Conservation (phyloP, 2,888 invertebrate genomes). For the Portevinia maculata region DNA sequence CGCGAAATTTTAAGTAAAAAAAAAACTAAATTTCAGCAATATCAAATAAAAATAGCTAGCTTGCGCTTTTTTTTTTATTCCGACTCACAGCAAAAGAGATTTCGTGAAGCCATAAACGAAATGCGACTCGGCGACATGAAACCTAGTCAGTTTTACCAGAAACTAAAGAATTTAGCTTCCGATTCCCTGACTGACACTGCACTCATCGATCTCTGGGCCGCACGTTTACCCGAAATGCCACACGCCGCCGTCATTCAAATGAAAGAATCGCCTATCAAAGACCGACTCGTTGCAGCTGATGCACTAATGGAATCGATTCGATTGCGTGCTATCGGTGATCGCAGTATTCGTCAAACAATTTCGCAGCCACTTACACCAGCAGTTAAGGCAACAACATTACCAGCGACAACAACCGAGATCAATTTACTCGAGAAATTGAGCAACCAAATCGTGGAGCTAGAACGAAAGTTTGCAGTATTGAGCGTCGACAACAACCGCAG, state of each 20-base stretch:
- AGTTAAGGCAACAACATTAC: neutral
- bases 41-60: too few species aligned
- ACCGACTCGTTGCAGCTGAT: constrained; percentile 20
- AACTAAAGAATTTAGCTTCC: constrained; percentile 3
- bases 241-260: constrained; percentile 15
- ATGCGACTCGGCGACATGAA: constrained; percentile 13
- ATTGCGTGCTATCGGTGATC: neutral
- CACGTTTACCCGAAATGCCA: constrained; percentile 8
- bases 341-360: neutral
- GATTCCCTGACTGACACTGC: constrained; percentile 14
- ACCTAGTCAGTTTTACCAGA: constrained; percentile 16
- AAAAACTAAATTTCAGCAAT: too few species aligned
- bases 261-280: constrained; percentile 6
- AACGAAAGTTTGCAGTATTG: constrained; percentile 6
- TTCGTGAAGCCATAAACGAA: constrained; percentile 4
- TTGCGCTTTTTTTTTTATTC: constrained; percentile 14
- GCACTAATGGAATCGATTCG: constrained; percentile 1
- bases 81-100: neutral
- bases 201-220: constrained; percentile 21
- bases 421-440: constrained; percentile 14
- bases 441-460: constrained; percentile 1
- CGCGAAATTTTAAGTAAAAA: too few species aligned
- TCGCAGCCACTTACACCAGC: neutral
- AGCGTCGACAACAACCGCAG: constrained; percentile 5
- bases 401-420: neutral